phyloP scores from a whole-genome alignment of 2,888 invertebrate species.

The Erpobdella octoculata region DNA sequence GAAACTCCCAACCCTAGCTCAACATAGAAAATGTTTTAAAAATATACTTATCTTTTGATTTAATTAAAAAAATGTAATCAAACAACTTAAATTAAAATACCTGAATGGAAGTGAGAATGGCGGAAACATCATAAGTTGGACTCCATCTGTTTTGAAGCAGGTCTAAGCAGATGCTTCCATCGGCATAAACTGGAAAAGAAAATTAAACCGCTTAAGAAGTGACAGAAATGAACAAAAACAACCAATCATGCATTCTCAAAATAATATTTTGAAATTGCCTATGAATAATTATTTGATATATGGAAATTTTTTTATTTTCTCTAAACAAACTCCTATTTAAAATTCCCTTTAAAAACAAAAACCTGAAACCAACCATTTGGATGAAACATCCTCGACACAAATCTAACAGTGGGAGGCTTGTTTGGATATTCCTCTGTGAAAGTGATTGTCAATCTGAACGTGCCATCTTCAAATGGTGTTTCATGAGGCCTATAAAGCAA shows the following conservation, averaged over 20 bases:
- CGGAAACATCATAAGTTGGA: conserved; percentile 99
- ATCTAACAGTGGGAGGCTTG: conserved; percentile 97
- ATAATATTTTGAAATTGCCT: too few species aligned
- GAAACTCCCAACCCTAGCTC: too few species aligned
- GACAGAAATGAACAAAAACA: not conserved
- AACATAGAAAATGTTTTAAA: not conserved
- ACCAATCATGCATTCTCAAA: not conserved
- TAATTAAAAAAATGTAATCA: not conserved
- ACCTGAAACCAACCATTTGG: conserved; percentile 64
- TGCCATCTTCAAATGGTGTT: conserved; percentile 88
- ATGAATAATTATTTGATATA: too few species aligned
- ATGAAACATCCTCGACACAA: conserved; percentile 99
- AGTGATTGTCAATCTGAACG: conserved; percentile 97
- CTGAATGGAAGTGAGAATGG: conserved; percentile 98
- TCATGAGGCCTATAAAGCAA: conserved; percentile 71
- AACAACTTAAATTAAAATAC: conserved; percentile 56
- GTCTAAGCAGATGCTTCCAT: conserved; percentile 97
- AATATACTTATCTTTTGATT: too few species aligned
- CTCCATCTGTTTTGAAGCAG: conserved; percentile 99
- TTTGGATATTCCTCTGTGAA: conserved; percentile 99
- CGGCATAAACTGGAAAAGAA: conserved; percentile 73
- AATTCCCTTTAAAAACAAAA: not conserved
- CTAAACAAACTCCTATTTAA: too few species aligned
- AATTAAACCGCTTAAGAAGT: not conserved
- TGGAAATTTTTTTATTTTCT: too few species aligned